Conservation (phyloP, 2,888 invertebrate species). For the Disparrhopalites patrizii region DNA sequence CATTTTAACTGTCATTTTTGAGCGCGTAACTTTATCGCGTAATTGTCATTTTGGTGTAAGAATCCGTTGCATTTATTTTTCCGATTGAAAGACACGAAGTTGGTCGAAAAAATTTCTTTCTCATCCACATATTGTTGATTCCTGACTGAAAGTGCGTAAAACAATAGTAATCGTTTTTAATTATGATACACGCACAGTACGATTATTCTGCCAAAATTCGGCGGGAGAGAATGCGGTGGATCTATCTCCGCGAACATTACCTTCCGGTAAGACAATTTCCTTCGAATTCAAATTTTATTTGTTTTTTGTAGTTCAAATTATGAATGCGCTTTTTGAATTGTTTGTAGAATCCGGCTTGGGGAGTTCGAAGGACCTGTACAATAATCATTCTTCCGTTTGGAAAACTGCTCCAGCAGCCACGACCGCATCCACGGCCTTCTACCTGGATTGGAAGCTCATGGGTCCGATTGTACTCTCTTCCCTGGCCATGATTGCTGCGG, state of each 20-base stretch:
- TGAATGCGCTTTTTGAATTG: background rate
- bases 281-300: background rate
- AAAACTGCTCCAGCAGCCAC: conserved; percentile 20
- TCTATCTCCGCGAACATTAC: conserved; percentile 59
- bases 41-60: no score
- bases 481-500: conserved; percentile 57
- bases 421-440: conserved; percentile 50
- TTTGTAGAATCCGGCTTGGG: conserved; percentile 20
- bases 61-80: no score
- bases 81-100: no score
- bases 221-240: conserved; percentile 61
- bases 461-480: conserved; percentile 56
- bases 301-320: background rate
- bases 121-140: no score
- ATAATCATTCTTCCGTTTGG: conserved; percentile 25
- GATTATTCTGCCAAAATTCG: conserved; percentile 62
- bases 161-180: no score
- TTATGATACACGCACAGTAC: no score
- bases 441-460: conserved; percentile 55
- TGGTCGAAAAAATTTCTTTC: background rate
- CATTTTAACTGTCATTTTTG: no score
- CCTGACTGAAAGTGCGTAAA: no score
- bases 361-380: conserved; percentile 19
- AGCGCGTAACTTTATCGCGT: no score
- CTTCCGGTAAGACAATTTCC: conserved; percentile 3